Base-by-base conservation (phyloP, 2,113 vertebrate genomes). In the Pungitius pungitius region DNA sequence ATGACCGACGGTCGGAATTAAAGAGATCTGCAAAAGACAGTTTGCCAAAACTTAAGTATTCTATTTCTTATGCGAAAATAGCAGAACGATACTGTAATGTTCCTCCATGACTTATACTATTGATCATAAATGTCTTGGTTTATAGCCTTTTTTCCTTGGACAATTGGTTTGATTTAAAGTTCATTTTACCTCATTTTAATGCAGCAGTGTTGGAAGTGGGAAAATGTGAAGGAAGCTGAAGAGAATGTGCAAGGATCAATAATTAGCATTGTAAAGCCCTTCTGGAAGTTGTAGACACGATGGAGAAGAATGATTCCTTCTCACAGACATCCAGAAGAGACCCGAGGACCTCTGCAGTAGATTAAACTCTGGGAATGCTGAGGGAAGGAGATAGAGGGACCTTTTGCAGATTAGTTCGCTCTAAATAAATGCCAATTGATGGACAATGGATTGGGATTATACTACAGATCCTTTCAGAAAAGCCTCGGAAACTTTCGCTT, bases 381-480 rank as follows among this genome's bases (percentile, higher is more conserved):
- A 57, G 61, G 69, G 54, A 27, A 13, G 7, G 33, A 30, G 61
- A 72, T 5, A 10, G 71, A 67, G 2, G 18, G 61, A 72, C 20
- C 9, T n/a, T 13, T 33, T 49, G 58, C 37, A 75, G 77, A 82
- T 67, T 66, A 69, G 63, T 43, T 54, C 37, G 54, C 37, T 77
- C 79, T 3, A 54, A 66, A 75, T 57, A 62, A 85, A 81, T 67
- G 56, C 64, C 78, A 69, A 64, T 22, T 54, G 74, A 78, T 73
- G 78, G 69, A 84, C 74, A 82, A 76, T 73, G 6, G 66, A 80
- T 59, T 10, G 49, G 79, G 82, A 86, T 86, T 68, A 84, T 60
- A 72, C 75, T 26, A 20, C 43, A 4, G 68, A 78, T 88, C 64
- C 72, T 77, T 79, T 59, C 17, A 82, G 58, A 86, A 78, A 88